Conservation (phyloP, 2,797 vertebrate genomes). For the Hippoglossus hippoglossus region DNA sequence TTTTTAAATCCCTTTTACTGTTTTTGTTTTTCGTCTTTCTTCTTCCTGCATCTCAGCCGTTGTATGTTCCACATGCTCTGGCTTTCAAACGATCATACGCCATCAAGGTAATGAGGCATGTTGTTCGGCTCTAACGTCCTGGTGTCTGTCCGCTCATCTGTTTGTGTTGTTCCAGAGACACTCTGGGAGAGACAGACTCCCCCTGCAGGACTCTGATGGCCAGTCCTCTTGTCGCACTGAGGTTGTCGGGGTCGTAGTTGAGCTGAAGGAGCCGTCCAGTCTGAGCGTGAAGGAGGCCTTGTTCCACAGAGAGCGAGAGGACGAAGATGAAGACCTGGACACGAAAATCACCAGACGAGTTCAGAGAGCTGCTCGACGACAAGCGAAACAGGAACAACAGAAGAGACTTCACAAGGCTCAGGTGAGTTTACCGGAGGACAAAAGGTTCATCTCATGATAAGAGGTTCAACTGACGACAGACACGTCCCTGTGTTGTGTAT, state of each 20-base stretch:
- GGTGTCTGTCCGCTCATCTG: not conserved
- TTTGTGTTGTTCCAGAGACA: constrained; percentile 55
- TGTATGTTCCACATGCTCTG: constrained; percentile 93
- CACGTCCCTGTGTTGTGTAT: not conserved
- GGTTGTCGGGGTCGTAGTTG: constrained; percentile 65
- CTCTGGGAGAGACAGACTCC: constrained; percentile 17
- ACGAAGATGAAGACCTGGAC: constrained; percentile 88
- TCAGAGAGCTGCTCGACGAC: constrained; percentile 90
- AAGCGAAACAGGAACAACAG: constrained; percentile 93
- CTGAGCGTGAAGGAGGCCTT: constrained; percentile 72
- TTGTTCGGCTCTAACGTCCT: not conserved
- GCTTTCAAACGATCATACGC: constrained; percentile 91
- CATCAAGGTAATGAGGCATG: constrained; percentile 86
- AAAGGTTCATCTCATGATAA: no score
- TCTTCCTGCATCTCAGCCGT: constrained; percentile 79
- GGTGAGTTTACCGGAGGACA: constrained; percentile 72
- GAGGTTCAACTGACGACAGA: no score
- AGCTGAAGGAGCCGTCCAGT: constrained; percentile 69
- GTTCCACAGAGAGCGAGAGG: constrained; percentile 85
- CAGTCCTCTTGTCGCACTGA: constrained; percentile 75
- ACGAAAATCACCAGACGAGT: constrained; percentile 89
- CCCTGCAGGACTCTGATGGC: constrained; percentile 34
- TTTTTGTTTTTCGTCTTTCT: constrained; percentile 9
- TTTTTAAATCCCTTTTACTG: not conserved
- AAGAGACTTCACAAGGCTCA: constrained; percentile 95